Conservation (phyloP, 64 coral and sea anemone species). For the Montipora sp. region DNA sequence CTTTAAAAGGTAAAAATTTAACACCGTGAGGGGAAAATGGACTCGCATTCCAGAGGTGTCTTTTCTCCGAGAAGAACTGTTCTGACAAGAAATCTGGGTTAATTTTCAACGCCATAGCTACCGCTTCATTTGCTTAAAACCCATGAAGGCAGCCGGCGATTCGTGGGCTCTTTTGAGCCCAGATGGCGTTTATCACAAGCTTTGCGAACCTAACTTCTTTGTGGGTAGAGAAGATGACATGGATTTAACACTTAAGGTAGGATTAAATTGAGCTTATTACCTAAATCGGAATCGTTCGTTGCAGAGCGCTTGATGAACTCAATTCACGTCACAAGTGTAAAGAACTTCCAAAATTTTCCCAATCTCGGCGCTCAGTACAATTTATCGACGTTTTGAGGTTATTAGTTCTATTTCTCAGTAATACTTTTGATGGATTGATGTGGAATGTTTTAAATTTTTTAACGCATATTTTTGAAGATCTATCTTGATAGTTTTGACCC, state of each 20-base stretch:
- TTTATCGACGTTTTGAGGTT: no score
- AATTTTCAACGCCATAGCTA: background rate
- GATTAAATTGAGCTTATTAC: background rate
- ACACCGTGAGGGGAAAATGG: background rate
- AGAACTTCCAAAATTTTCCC: no score
- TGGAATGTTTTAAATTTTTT: background rate
- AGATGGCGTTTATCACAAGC: slow-evolving; percentile 73
- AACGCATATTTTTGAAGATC: no score
- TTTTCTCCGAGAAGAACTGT: background rate
- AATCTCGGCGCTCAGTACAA: no score
- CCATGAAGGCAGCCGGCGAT: background rate
- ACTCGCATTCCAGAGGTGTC: background rate
- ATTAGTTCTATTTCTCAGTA: no score
- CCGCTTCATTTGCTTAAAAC: background rate
- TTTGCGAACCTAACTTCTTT: slow-evolving; percentile 86
- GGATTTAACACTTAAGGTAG: slow-evolving; percentile 83
- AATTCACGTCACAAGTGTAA: no score
- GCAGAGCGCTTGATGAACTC: no score
- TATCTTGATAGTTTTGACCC: no score
- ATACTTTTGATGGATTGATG: background rate
- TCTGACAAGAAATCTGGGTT: background rate
- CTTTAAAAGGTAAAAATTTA: background rate
- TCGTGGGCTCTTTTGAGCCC: slow-evolving; percentile 82
- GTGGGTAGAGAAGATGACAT: slow-evolving; percentile 77
- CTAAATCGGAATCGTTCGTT: background rate